phyloP scores from a whole-genome alignment of 2,113 vertebrate species.

The Marmota monax region DNA sequence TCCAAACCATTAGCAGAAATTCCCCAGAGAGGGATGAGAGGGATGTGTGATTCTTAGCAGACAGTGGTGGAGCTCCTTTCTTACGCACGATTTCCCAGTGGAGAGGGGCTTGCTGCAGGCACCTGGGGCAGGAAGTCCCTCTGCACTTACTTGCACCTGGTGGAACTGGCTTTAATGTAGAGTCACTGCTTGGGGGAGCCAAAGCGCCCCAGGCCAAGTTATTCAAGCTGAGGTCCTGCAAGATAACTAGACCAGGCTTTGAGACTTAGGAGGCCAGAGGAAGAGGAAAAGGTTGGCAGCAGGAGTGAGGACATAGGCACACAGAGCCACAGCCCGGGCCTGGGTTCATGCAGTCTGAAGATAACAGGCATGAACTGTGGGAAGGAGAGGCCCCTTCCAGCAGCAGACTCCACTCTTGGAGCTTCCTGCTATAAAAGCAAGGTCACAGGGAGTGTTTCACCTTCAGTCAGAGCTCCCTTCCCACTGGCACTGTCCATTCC shows the following conservation, averaged over 20 bases:
- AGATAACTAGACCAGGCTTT: slow-evolving; percentile 93
- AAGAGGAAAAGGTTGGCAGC: slow-evolving; percentile 93
- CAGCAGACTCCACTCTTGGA: slow-evolving; percentile 46
- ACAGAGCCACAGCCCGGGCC: slow-evolving; percentile 80
- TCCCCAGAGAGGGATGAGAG: not conserved
- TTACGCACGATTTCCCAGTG: slow-evolving; percentile 60
- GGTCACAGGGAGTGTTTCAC: not conserved
- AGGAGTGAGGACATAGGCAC: slow-evolving; percentile 83
- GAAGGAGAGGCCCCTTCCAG: slow-evolving; percentile 47
- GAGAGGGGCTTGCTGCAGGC: slow-evolving; percentile 86
- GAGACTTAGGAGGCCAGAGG: slow-evolving; percentile 93
- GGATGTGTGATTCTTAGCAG: slow-evolving; percentile 67
- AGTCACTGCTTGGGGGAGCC: slow-evolving; percentile 83
- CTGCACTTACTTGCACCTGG: too few species aligned
- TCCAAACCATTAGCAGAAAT: slow-evolving; percentile 72
- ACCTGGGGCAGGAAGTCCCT: too few species aligned
- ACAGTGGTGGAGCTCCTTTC: slow-evolving; percentile 59
- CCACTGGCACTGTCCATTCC: not conserved
- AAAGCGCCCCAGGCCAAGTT: slow-evolving; percentile 91
- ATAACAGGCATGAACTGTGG: slow-evolving; percentile 63
- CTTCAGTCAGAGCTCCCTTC: not conserved
- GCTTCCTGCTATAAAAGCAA: slow-evolving; percentile 7
- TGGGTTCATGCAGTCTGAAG: not conserved
- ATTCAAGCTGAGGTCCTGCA: slow-evolving; percentile 88
- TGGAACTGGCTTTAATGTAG: slow-evolving; percentile 79